phyloP scores from a whole-genome alignment of 2,113 vertebrate genomes.

The Narcine bancroftii region DNA sequence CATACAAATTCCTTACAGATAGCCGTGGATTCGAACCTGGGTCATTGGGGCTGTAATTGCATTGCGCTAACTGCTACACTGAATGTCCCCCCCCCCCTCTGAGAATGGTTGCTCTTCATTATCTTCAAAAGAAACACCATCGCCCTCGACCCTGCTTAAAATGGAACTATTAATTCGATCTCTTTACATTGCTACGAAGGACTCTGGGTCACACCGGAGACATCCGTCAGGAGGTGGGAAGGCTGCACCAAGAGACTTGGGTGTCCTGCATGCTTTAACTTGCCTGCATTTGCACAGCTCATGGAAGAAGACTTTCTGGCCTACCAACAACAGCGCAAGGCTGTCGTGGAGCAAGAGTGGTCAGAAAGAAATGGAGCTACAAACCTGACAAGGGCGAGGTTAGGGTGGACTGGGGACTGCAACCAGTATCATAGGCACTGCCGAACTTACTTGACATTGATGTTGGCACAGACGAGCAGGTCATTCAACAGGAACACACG shows the following conservation, averaged over 20 bases:
- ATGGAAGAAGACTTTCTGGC: too few relatives aligned
- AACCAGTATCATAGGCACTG: not conserved
- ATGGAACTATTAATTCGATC: not conserved
- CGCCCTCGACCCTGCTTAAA: too few relatives aligned
- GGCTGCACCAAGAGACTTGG: not conserved
- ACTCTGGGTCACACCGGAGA: not conserved
- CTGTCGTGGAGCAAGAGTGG: too few relatives aligned
- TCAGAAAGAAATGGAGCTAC: not conserved
- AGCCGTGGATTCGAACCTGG: too few relatives aligned
- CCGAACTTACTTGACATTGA: constrained; percentile 80
- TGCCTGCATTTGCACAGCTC: not conserved
- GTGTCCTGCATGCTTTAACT: not conserved
- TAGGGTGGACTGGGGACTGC: not conserved
- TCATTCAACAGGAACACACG: constrained; percentile 88
- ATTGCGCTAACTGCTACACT: too few relatives aligned
- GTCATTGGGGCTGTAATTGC: too few relatives aligned
- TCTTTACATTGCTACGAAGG: not conserved
- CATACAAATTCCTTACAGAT: too few relatives aligned
- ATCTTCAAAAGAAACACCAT: too few relatives aligned
- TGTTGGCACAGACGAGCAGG: constrained; percentile 84
- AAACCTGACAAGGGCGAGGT: not conserved
- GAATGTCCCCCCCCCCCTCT: too few relatives aligned
- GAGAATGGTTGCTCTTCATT: too few relatives aligned
- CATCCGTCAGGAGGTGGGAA: not conserved
- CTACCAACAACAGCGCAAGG: too few relatives aligned